phyloP scores from a whole-genome alignment of 2,113 vertebrate species.

The Macrotis lagotis region DNA sequence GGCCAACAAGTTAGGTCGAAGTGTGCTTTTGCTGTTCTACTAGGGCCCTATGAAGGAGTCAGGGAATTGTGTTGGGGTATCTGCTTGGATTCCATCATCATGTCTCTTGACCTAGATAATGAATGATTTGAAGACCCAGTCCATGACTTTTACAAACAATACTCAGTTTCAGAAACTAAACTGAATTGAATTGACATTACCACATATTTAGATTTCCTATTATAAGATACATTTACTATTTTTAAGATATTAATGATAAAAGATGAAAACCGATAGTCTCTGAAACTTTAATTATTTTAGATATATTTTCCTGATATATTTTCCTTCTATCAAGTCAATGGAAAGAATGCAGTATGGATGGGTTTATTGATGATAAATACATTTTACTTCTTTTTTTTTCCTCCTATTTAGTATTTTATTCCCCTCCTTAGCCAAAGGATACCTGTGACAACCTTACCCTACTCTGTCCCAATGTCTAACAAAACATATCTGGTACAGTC shows the following conservation, averaged over 20 bases:
- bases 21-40: too few species aligned
- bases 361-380: not conserved
- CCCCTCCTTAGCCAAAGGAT: not conserved
- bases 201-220: too few species aligned
- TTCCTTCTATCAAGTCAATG: not conserved
- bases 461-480: not conserved
- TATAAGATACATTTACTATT: not conserved
- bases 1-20: too few species aligned
- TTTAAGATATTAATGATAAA: not conserved
- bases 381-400: not conserved
- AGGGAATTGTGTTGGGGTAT: too few species aligned
- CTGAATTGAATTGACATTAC: not conserved
- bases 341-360: not conserved
- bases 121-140: not conserved
- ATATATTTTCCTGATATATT: not conserved
- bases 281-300: not conserved
- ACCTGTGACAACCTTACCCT: not conserved
- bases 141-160: not conserved
- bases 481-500: not conserved
- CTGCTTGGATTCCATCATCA: too few species aligned
- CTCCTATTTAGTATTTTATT: not conserved
- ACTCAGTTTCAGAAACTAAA: not conserved
- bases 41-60: too few species aligned
- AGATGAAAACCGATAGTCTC: not conserved
- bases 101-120: not conserved